Base-by-base conservation (phyloP, 1,140 invertebrate genomes). In the Bombus picipes region DNA sequence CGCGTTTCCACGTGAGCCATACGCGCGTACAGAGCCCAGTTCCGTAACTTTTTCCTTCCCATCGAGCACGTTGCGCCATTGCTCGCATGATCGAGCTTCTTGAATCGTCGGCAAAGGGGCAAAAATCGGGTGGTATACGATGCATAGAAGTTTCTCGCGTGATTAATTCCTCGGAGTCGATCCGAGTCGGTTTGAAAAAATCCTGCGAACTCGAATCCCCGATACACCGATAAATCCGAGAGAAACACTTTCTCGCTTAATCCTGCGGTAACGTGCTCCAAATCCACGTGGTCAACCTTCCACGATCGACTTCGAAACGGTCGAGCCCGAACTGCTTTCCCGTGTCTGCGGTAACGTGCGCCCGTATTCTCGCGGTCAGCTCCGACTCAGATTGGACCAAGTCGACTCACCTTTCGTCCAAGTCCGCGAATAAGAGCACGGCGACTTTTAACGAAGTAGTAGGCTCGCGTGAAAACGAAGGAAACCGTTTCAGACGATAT, bases 321-420 rank as follows among this genome's bases (percentile, higher is more conserved):
- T 10, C 25, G n/a, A 41, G n/a, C 25, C 28, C 34, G 59, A 65
- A 41, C 57, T 41, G 57, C 37, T 77, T 77, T 39, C 34, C 53
- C 65, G 53, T 32, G 34, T 59, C 12, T 34, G 39, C 43, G 43
- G 32, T 53, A 34, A 10, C 13, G 25, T 22, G 10, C 18, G 9
- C 3, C 18, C 9, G 72, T 34, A 47, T 76, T 57, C 25, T n/a
- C 34, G 74, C 34, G 78, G 66, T 71, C 39, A n/a, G 9, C 43
- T 34, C 5, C 41, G 59, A 57, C 65, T 53, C 18, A 2, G 28
- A 2, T 81, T 25, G 25, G 66, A 53, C 3, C 4, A 39, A 39
- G 70, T 15, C 80, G 80, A 74, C 80, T 81, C 47, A 62, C 53
- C 47, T 59, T n/a, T 81, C 57, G 25, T 43, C 22, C 13, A 43